A percentile compares a stretch with the other conserved stretches of the same genome.
These are phyloP conservation scores for Alentia gelatinosa DNA, from an alignment of 2,888 invertebrate species.

Conservation along the genomic window DNA sequence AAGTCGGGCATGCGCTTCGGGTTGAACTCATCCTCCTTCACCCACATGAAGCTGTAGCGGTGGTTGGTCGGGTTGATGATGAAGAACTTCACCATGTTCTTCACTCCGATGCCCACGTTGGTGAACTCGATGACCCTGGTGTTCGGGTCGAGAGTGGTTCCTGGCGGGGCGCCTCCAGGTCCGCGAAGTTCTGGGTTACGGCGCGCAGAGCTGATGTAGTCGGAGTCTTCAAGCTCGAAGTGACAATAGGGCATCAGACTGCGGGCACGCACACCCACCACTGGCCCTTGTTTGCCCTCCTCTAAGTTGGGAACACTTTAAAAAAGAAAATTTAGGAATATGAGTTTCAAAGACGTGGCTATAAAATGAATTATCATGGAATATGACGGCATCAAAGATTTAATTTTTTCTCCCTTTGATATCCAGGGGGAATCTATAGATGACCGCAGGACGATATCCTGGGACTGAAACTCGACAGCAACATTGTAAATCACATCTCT, in stretches of 20 bases:
- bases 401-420: too few relatives aligned
- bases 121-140: conserved; percentile 86
- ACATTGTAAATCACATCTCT: too few relatives aligned
- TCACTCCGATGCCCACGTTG: conserved; percentile 84
- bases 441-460: too few relatives aligned
- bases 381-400: too few relatives aligned
- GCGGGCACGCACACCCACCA: conserved; percentile 82
- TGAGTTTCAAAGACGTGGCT: too few relatives aligned
- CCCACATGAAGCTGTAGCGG: conserved; percentile 84
- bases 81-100: conserved; percentile 81
- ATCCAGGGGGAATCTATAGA: too few relatives aligned
- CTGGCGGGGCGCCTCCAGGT: conserved; percentile 77
- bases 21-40: conserved; percentile 82
- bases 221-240: conserved; percentile 86
- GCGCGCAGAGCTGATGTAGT: conserved; percentile 82
- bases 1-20: conserved; percentile 82
- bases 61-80: conserved; percentile 86
- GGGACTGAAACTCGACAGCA: too few relatives aligned
- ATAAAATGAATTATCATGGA: too few relatives aligned
- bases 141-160: conserved; percentile 81
- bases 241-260: conserved; percentile 87
- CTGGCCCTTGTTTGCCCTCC: conserved; percentile 74
- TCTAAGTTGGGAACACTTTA: conserved; percentile 78
- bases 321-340: too few relatives aligned
- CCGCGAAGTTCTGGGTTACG: conserved; percentile 79